phyloP scores from a whole-genome alignment of 2,113 vertebrate species.

The Lampris incognitus region DNA sequence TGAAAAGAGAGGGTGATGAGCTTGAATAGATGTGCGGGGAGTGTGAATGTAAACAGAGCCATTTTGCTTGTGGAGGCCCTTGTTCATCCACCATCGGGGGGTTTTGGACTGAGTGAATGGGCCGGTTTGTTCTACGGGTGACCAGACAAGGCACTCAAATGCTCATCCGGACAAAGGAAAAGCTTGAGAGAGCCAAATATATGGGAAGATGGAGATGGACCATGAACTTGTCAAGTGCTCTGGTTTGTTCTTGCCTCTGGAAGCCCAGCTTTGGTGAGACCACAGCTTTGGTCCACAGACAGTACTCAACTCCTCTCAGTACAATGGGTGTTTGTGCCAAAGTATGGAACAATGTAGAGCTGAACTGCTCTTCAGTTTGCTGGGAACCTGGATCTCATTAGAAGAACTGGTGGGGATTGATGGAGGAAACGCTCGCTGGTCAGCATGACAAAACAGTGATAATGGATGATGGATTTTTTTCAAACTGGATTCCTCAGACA shows the following conservation, averaged over 20 bases:
- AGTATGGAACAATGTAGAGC: conserved; percentile 19
- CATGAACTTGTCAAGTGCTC: conserved; percentile 66
- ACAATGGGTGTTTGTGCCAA: conserved; percentile 12
- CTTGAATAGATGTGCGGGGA: too few species aligned
- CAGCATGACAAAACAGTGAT: neutral
- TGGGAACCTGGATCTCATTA: conserved; percentile 32
- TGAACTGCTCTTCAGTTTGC: conserved; percentile 32
- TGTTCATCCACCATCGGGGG: conserved; percentile 49
- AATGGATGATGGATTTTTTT: too few species aligned
- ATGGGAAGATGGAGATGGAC: conserved; percentile 59
- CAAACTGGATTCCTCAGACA: too few species aligned
- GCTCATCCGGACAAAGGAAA: conserved; percentile 62
- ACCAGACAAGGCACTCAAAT: conserved; percentile 68
- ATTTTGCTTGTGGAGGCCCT: conserved; percentile 51
- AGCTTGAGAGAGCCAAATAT: conserved; percentile 55
- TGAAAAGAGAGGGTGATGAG: neutral
- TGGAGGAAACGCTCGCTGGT: too few species aligned
- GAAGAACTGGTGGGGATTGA: neutral
- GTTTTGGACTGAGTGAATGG: conserved; percentile 53
- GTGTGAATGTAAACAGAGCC: conserved; percentile 41
- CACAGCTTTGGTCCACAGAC: conserved; percentile 4
- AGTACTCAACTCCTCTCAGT: conserved; percentile 30
- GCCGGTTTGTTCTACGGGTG: conserved; percentile 62
- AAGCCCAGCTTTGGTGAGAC: conserved; percentile 42
- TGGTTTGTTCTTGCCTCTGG: conserved; percentile 37